Evolutionary conservation across 2,113 vertebrate species (phyloP).

Genomic region (Aythya baeri): DNA sequence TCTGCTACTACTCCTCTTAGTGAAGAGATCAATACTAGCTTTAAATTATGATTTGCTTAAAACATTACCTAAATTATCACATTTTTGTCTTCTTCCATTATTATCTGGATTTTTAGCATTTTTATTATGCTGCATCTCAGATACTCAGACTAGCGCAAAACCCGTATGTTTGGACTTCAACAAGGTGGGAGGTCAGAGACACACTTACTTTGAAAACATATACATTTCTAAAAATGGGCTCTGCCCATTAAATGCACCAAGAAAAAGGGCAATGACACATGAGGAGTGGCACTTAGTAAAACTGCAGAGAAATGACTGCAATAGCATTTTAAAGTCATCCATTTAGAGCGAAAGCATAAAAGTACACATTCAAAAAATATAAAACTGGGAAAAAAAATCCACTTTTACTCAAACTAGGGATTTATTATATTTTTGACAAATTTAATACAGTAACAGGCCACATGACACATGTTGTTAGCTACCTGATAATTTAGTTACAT

Average conservation of each 20-base stretch:
- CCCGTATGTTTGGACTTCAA: background rate
- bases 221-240: conserved; percentile 65
- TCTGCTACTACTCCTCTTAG: conserved; percentile 47
- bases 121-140: conserved; percentile 3
- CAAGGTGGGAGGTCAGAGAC: conserved; percentile 71
- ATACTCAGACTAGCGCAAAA: conserved; percentile 41
- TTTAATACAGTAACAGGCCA: background rate
- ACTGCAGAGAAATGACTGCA: conserved; percentile 63
- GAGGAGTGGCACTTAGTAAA: conserved; percentile 53
- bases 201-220: conserved; percentile 75
- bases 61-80: conserved; percentile 19
- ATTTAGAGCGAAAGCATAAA: conserved; percentile 22
- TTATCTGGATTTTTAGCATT: background rate
- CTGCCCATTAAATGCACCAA: conserved; percentile 53
- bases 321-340: conserved; percentile 14
- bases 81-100: background rate
- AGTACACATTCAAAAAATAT: background rate
- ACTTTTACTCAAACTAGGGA: conserved; percentile 6
- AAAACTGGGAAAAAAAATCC: background rate
- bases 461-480: background rate
- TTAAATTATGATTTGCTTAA: conserved; percentile 13
- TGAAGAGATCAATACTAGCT: conserved; percentile 35
- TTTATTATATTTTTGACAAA: background rate
- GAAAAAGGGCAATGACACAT: conserved; percentile 48
- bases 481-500: background rate